These are phyloP conservation scores for Platysternon megacephalum DNA, from an alignment of 2,113 vertebrate genomes.

Conservation along the genomic window DNA sequence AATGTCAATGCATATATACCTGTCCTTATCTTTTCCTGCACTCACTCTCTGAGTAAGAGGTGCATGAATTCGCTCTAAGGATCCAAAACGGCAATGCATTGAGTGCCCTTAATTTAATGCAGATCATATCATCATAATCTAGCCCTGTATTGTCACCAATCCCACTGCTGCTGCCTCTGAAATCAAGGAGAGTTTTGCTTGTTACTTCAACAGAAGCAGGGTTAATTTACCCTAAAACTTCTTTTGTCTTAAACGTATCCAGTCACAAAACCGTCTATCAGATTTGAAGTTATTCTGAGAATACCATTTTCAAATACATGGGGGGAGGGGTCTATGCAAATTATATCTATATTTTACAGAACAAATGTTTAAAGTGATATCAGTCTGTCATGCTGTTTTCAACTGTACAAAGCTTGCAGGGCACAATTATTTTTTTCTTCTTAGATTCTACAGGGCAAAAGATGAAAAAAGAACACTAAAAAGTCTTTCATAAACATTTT, in stretches of 20 bases:
- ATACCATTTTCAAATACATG: background rate
- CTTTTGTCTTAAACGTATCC: background rate
- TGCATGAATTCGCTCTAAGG: background rate
- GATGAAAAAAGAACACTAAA: background rate
- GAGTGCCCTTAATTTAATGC: background rate
- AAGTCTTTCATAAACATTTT: constrained; percentile 11
- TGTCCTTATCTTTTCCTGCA: background rate
- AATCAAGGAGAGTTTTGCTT: background rate
- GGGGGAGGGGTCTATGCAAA: background rate
- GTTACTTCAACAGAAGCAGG: background rate
- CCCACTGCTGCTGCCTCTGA: background rate
- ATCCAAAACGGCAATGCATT: background rate
- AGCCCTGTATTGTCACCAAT: background rate
- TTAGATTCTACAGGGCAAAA: background rate
- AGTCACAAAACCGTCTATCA: background rate
- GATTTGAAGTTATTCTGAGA: background rate
- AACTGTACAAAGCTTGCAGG: background rate
- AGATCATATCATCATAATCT: background rate
- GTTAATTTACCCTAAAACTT: background rate
- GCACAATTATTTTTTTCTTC: background rate
- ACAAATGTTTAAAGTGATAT: background rate
- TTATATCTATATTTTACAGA: background rate
- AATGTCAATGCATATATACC: background rate
- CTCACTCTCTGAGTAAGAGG: background rate
- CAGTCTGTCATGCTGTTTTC: background rate